Percentiles rank a stretch among this genome's conserved stretches.
Evolutionary conservation across 2,888 invertebrate genomes (phyloP).

Genomic region (Parthenolecanium corni): DNA sequence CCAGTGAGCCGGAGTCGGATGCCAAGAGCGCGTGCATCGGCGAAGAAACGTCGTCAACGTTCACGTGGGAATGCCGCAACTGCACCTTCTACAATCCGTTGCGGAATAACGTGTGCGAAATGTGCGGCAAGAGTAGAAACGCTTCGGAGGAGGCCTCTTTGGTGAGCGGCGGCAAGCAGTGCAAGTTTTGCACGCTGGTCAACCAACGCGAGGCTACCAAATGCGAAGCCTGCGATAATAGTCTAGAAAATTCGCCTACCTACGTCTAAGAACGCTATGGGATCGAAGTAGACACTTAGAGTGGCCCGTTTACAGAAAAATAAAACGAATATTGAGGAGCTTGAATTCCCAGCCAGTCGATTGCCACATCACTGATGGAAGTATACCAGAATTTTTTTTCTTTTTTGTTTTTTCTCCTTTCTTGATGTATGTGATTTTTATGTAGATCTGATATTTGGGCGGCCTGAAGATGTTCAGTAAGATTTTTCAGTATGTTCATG

Average conservation of each 20-base stretch:
- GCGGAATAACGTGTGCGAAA: slow-evolving; percentile 52
- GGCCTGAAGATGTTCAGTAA: too few relatives aligned
- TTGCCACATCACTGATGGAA: too few relatives aligned
- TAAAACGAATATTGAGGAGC: too few relatives aligned
- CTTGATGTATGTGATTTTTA: too few relatives aligned
- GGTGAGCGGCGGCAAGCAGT: slow-evolving; percentile 61
- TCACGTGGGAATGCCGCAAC: slow-evolving; percentile 54
- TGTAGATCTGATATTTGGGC: too few relatives aligned
- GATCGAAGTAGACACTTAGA: too few relatives aligned
- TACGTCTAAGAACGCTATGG: slow-evolving; percentile 48
- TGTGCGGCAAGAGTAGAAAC: slow-evolving; percentile 56
- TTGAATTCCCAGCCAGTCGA: too few relatives aligned
- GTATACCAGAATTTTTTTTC: too few relatives aligned
- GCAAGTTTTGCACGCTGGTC: slow-evolving; percentile 62
- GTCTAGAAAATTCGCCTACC: slow-evolving; percentile 61
- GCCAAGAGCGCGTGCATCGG: background rate
- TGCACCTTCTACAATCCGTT: slow-evolving; percentile 58
- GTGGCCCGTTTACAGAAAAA: too few relatives aligned
- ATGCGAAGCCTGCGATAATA: slow-evolving; percentile 58
- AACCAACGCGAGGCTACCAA: slow-evolving; percentile 51
- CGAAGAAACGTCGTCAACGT: background rate
- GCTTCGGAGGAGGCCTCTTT: slow-evolving; percentile 51
- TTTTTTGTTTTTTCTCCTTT: too few relatives aligned
- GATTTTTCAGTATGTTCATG: too few relatives aligned
- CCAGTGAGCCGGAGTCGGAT: background rate